These are phyloP conservation scores for Micronisus gabar DNA, from an alignment of 2,113 vertebrate genomes.

Conservation along the genomic window DNA sequence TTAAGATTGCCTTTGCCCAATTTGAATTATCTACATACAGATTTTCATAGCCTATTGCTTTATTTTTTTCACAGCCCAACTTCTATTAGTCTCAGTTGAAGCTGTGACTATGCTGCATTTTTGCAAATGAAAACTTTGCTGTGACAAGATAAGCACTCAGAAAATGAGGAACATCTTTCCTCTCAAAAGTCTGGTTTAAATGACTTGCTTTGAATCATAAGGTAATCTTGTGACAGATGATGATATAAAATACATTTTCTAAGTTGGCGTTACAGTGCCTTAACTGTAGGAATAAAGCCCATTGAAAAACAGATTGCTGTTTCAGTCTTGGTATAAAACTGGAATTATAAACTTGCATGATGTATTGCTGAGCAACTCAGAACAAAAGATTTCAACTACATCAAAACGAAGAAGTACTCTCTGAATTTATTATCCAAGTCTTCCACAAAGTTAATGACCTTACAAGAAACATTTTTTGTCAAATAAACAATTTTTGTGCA, in stretches of 20 bases:
- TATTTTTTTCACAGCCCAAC: background rate
- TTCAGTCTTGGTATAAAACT: background rate
- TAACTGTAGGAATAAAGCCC: conserved; percentile 4
- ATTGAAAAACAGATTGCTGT: conserved; percentile 16
- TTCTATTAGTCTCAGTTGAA: background rate
- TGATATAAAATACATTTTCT: conserved; percentile 10
- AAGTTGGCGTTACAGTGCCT: background rate
- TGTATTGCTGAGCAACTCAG: background rate
- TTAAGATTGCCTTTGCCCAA: background rate
- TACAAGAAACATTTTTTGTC: background rate
- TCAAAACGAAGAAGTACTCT: background rate
- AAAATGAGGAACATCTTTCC: conserved; percentile 18
- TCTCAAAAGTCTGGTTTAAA: conserved; percentile 19
- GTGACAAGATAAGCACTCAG: background rate
- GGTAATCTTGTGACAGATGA: conserved; percentile 22
- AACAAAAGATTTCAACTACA: background rate
- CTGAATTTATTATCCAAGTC: background rate
- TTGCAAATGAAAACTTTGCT: conserved; percentile 14
- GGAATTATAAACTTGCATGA: conserved; percentile 25
- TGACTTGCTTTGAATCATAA: conserved; percentile 29
- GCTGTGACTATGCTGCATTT: background rate
- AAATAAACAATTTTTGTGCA: background rate
- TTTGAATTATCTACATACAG: background rate
- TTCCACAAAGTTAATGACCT: background rate
- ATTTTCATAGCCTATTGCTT: background rate